Conservation (phyloP, 2,113 vertebrate species). For the Typhlomys cinereus region DNA sequence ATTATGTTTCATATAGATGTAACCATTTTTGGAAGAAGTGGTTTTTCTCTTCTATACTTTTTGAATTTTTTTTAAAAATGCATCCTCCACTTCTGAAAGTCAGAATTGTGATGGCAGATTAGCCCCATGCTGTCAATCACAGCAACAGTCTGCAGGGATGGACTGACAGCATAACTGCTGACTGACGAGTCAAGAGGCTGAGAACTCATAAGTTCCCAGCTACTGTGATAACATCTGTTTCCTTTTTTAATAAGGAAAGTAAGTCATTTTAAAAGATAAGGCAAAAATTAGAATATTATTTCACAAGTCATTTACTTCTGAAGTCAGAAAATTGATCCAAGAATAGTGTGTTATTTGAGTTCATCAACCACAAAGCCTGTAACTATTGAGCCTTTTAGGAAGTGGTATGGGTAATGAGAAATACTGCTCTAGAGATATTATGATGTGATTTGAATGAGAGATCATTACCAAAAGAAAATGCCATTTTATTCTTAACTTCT, state of each 20-base stretch:
- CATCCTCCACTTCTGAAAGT: slow-evolving; percentile 16
- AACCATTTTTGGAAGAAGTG: neutral
- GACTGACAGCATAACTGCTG: slow-evolving; percentile 18
- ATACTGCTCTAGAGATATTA: slow-evolving; percentile 30
- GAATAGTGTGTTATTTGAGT: slow-evolving; percentile 62
- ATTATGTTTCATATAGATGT: neutral
- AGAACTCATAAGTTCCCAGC: slow-evolving; percentile 13
- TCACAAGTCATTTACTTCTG: slow-evolving; percentile 64
- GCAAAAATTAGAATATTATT: slow-evolving; percentile 62
- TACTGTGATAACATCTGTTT: slow-evolving; percentile 1
- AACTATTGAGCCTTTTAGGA: slow-evolving; percentile 51
- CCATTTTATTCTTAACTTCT: slow-evolving; percentile 55
- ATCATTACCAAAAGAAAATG: slow-evolving; percentile 57
- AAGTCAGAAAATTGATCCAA: slow-evolving; percentile 55
- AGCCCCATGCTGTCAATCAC: slow-evolving; percentile 35
- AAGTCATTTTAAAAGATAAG: slow-evolving; percentile 48
- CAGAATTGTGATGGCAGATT: neutral
- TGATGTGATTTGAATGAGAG: slow-evolving; percentile 51
- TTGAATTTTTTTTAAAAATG: neutral
- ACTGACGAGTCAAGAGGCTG: neutral
- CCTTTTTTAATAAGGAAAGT: slow-evolving; percentile 55
- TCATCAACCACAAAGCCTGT: slow-evolving; percentile 52
- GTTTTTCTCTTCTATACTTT: neutral
- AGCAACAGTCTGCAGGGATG: neutral
- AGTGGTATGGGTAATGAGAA: slow-evolving; percentile 31